These are phyloP conservation scores for Nomada fucata DNA, from an alignment of 2,888 invertebrate genomes.

Conservation along the genomic window DNA sequence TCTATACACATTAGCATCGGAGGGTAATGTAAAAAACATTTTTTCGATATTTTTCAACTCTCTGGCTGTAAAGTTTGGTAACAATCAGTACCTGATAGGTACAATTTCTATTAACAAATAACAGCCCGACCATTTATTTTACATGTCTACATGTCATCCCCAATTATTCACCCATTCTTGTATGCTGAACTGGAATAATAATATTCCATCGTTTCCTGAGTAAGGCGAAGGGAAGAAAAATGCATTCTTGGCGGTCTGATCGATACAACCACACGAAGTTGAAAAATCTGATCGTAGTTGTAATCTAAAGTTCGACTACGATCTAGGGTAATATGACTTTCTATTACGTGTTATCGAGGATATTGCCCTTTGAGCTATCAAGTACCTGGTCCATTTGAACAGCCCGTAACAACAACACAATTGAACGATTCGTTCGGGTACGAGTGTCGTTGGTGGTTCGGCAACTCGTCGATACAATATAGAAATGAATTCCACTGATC, in stretches of 20 bases:
- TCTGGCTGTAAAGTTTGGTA: too few species aligned
- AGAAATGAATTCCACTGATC: conserved; percentile 42
- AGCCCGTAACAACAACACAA: conserved; percentile 51
- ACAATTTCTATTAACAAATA: not conserved
- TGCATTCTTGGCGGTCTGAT: conserved; percentile 6
- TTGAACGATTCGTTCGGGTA: conserved; percentile 32
- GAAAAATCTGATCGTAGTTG: conserved; percentile 26
- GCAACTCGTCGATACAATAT: conserved; percentile 28
- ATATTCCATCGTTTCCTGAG: too few species aligned
- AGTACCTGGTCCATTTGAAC: conserved; percentile 35
- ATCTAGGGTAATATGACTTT: conserved; percentile 34
- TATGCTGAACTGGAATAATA: too few species aligned
- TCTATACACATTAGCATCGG: too few species aligned
- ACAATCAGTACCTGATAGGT: not conserved
- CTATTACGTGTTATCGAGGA: conserved; percentile 39
- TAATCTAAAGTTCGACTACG: not conserved
- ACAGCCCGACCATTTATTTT: not conserved
- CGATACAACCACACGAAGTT: conserved; percentile 13
- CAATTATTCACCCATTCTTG: too few species aligned
- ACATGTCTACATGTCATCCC: too few species aligned
- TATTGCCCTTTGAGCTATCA: conserved; percentile 27
- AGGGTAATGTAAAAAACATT: too few species aligned
- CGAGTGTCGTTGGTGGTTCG: conserved; percentile 23
- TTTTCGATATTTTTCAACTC: too few species aligned
- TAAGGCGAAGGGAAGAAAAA: not conserved